Evolutionary conservation across 2,113 vertebrate genomes (phyloP).

Genomic region (Pongo abelii): DNA sequence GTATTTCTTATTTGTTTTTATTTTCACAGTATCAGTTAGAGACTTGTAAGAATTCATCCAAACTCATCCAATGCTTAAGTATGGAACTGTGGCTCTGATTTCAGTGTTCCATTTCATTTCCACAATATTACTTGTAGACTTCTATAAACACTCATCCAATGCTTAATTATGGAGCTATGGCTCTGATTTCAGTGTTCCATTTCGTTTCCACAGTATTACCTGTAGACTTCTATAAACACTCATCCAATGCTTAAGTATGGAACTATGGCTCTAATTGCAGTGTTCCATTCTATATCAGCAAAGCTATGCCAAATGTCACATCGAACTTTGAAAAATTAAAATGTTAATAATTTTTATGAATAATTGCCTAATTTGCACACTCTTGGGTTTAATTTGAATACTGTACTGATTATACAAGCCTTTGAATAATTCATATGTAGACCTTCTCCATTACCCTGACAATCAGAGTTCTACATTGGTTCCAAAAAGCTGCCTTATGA

Average conservation of each 20-base stretch:
- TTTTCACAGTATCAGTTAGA: not conserved
- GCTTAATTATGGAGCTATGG: not conserved
- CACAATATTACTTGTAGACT: not conserved
- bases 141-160: not conserved
- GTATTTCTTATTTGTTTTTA: not conserved
- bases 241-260: not conserved
- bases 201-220: not conserved
- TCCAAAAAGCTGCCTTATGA: slow-evolving; percentile 50
- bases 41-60: not conserved
- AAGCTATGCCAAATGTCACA: slow-evolving; percentile 68
- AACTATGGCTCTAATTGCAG: slow-evolving; percentile 29
- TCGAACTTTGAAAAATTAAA: slow-evolving; percentile 74
- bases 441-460: slow-evolving; percentile 60
- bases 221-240: not conserved
- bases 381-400: slow-evolving; percentile 72
- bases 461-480: slow-evolving; percentile 41
- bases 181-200: slow-evolving; percentile 30
- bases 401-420: slow-evolving; percentile 68
- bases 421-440: slow-evolving; percentile 76
- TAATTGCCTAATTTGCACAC: slow-evolving; percentile 76
- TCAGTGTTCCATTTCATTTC: not conserved
- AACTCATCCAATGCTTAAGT: not conserved
- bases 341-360: slow-evolving; percentile 77
- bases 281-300: slow-evolving; percentile 52
- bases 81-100: slow-evolving; percentile 24